Conservation (phyloP, 2,888 invertebrate species). For the Eupithecia pulchellata region DNA sequence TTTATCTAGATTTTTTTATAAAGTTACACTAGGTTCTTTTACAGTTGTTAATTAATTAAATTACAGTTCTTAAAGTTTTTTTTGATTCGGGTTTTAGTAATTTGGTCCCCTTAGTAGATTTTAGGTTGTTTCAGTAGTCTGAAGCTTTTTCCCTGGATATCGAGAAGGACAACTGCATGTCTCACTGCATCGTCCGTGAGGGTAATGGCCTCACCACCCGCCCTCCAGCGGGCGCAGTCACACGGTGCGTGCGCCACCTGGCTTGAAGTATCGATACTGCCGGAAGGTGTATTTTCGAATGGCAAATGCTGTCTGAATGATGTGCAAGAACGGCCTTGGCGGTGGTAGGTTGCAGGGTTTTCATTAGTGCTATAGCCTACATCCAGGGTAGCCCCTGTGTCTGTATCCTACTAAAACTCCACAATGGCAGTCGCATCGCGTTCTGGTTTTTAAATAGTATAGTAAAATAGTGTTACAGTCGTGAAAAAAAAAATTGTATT, state of each 20-base stretch:
- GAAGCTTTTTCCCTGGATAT: neutral
- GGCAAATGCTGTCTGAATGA: neutral
- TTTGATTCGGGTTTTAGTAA: too few species aligned
- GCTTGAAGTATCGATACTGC: neutral
- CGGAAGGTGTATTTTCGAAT: neutral
- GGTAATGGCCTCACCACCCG: neutral
- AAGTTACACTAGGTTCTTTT: too few species aligned
- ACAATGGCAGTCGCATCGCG: neutral
- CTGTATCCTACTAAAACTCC: neutral
- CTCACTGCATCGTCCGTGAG: neutral
- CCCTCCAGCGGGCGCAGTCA: neutral
- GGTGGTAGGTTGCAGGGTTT: neutral
- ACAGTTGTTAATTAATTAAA: too few species aligned
- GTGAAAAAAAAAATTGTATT: neutral
- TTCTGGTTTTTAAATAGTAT: too few species aligned
- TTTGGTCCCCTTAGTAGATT: too few species aligned
- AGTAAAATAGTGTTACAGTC: too few species aligned
- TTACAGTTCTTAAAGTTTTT: too few species aligned
- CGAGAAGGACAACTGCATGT: neutral
- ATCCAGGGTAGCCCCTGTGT: neutral
- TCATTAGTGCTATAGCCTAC: neutral
- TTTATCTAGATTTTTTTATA: too few species aligned
- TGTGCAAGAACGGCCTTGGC: neutral
- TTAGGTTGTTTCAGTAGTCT: neutral
- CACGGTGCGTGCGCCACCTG: neutral